These are phyloP conservation scores for Pedetes capensis DNA, from an alignment of 2,113 vertebrate species.

Conservation along the genomic window DNA sequence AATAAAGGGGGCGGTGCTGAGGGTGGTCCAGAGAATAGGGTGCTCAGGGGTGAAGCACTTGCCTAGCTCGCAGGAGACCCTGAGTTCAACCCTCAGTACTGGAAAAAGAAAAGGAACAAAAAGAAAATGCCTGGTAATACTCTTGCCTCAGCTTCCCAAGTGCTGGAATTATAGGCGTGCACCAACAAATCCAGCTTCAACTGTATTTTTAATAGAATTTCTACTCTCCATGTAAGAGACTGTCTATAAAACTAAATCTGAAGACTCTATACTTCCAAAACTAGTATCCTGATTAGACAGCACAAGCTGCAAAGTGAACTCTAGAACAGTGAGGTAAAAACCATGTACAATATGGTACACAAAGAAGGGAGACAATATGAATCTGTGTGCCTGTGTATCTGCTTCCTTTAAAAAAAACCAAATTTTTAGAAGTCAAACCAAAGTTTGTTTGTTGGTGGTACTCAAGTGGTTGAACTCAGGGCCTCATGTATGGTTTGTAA, in stretches of 20 bases:
- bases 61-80: too few relatives aligned
- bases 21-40: too few relatives aligned
- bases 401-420: not conserved
- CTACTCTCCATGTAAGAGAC: not conserved
- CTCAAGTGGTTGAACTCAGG: too few relatives aligned
- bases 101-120: too few relatives aligned
- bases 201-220: not conserved
- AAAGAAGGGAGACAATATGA: fast-evolving
- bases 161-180: not conserved
- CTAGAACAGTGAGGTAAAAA: not conserved
- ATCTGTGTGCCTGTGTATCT: not conserved
- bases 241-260: not conserved
- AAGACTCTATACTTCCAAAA: not conserved
- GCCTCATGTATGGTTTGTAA: too few relatives aligned
- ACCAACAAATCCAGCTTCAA: fast-evolving
- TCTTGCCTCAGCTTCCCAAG: not conserved
- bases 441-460: too few relatives aligned
- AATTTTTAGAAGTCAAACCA: not conserved
- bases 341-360: too few relatives aligned
- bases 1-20: too few relatives aligned
- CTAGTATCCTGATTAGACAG: not conserved
- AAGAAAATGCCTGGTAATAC: too few relatives aligned
- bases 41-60: too few relatives aligned
- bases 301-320: fast-evolving
- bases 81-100: too few relatives aligned